A percentile compares a stretch with the other conserved stretches of the same genome.
These are phyloP conservation scores for Diachasma alloeum DNA, from an alignment of 1,140 invertebrate genomes.

Conservation along the genomic window DNA sequence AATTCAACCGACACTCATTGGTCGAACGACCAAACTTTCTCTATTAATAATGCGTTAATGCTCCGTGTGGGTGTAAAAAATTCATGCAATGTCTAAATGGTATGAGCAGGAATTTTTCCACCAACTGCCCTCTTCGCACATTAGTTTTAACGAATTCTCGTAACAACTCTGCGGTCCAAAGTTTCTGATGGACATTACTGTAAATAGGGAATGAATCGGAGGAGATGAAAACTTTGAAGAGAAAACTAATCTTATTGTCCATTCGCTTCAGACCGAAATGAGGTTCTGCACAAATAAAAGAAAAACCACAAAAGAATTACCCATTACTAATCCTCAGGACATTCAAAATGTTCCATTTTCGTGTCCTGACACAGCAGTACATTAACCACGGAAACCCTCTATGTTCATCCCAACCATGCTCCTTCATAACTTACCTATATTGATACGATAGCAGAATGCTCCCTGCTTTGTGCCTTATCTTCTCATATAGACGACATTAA, in stretches of 20 bases:
- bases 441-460: neutral
- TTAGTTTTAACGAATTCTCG: no score
- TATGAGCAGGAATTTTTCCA: neutral
- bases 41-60: conserved; percentile 27
- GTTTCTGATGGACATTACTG: no score
- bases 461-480: conserved; percentile 13
- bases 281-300: no score
- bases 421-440: neutral
- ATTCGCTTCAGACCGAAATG: no score
- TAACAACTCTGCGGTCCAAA: no score
- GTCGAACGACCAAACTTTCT: conserved; percentile 23
- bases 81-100: neutral
- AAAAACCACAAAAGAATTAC: neutral
- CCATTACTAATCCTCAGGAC: neutral
- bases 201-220: no score
- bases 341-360: neutral
- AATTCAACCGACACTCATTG: conserved; percentile 30
- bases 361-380: neutral
- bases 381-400: neutral
- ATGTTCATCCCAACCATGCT: neutral
- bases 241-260: no score
- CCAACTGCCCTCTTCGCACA: neutral
- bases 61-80: neutral
- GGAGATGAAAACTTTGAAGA: no score
- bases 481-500: conserved; percentile 6